phyloP scores from a whole-genome alignment of 2,888 invertebrate genomes.

The Leucoptera coffeella region DNA sequence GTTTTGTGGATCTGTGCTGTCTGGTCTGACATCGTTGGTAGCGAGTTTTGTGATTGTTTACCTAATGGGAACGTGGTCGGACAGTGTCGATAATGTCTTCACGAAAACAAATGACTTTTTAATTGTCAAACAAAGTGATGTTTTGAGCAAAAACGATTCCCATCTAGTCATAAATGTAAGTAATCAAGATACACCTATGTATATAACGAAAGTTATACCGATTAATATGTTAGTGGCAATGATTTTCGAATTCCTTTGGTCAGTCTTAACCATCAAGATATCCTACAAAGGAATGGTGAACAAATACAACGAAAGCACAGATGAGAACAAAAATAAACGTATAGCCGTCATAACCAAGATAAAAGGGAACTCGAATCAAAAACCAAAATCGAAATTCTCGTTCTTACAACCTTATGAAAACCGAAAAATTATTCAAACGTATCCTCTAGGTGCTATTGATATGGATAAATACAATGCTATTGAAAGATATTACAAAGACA shows the following conservation, averaged over 20 bases:
- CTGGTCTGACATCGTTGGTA: slow-evolving; percentile 40
- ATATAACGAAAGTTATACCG: slow-evolving; percentile 41
- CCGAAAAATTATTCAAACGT: too few relatives aligned
- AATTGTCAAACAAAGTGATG: slow-evolving; percentile 25
- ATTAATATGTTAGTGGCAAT: slow-evolving; percentile 57
- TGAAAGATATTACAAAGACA: slow-evolving; percentile 39
- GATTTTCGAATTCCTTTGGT: slow-evolving; percentile 54
- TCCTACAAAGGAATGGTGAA: slow-evolving; percentile 58
- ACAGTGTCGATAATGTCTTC: slow-evolving; percentile 18
- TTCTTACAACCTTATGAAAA: too few relatives aligned
- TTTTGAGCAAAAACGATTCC: slow-evolving; percentile 25
- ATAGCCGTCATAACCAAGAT: slow-evolving; percentile 48
- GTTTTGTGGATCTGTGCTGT: slow-evolving; percentile 49
- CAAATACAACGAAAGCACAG: slow-evolving; percentile 48
- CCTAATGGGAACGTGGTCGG: slow-evolving; percentile 28
- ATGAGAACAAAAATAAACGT: slow-evolving; percentile 36
- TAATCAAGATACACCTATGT: slow-evolving; percentile 15
- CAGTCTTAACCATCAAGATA: slow-evolving; percentile 51
- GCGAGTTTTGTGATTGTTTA: slow-evolving; percentile 33
- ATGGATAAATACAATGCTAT: too few relatives aligned
- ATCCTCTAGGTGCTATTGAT: too few relatives aligned
- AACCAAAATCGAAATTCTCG: too few relatives aligned
- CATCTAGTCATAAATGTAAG: slow-evolving; percentile 22
- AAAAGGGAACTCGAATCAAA: slow-evolving; percentile 54
- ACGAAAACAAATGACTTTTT: slow-evolving; percentile 30